Evolutionary conservation across 2,113 vertebrate genomes (phyloP), one percentile per base, ranked within the genome.

Genomic region (Plotosus lineatus): DNA sequence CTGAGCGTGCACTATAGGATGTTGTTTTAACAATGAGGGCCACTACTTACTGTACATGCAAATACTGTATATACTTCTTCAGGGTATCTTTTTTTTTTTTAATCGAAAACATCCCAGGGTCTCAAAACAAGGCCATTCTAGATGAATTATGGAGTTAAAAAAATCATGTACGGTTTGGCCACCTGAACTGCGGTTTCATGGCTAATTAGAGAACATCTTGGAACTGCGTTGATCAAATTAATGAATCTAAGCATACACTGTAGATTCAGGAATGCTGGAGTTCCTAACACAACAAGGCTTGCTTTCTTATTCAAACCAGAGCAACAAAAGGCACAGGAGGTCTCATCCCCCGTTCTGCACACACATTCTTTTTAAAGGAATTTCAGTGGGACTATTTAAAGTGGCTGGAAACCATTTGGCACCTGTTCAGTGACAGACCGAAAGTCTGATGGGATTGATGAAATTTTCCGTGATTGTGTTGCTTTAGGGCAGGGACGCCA

Each of bases 301-400:
- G 50, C 61, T 23, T 23, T 46, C 23, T 69, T 40, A 3, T 65
- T 66, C 19, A 48, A 74, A 76, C 28, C 19, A 63, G 66, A 19
- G 50, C 28, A 7, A 83, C 56, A 73, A 82, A 73, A 36, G 8
- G 42, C 14, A 42, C 60, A 38, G 14, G 36, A 48, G 3, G 19
- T 56, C 28, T 28, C 42, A 38, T 36, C 55, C 14, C 38, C 58
- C 2, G 38, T 72, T 36, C 50, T 36, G 50, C 31, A 15, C 4
- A n/a, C 58, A 31, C 68, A 60, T 75, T 75, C 79, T 75, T 82
- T 53, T 50, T 65, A 12, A 63, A 81, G n/a, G 69, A 83, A 79
- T 83, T 78, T 42, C 78, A 81, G 63, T 36, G 46, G 3, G 28
- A 80, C 82, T 80, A 85, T 85, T 84, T 80, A 51, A 78, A 28